These are phyloP conservation scores for Metallyticus violacea DNA, from an alignment of 2,888 invertebrate genomes.

Conservation along the genomic window DNA sequence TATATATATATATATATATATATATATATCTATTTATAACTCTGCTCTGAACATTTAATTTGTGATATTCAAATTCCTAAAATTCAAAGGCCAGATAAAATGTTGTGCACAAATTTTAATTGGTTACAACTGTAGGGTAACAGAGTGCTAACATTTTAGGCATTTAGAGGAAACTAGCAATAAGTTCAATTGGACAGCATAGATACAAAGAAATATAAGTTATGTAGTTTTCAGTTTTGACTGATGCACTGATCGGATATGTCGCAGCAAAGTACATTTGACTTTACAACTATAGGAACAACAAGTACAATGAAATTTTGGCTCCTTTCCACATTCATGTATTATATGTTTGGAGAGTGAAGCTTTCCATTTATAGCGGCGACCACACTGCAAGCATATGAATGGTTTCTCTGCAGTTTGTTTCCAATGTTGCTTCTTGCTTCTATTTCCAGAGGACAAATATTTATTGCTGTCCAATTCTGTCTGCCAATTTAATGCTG, in stretches of 20 bases:
- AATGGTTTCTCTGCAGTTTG: not conserved
- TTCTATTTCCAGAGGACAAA: not conserved
- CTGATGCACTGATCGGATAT: slow-evolving; percentile 40
- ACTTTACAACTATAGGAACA: slow-evolving; percentile 43
- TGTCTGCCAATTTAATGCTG: not conserved
- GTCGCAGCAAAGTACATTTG: slow-evolving; percentile 42
- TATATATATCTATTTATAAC: too few relatives aligned
- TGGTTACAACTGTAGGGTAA: too few relatives aligned
- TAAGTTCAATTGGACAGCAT: too few relatives aligned
- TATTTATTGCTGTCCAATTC: not conserved
- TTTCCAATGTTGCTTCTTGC: not conserved
- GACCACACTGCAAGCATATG: slow-evolving; percentile 23
- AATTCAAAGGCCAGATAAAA: too few relatives aligned
- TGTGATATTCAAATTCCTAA: too few relatives aligned
- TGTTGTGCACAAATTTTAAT: too few relatives aligned
- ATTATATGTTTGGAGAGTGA: slow-evolving; percentile 23
- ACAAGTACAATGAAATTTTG: slow-evolving; percentile 42
- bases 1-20: too few relatives aligned
- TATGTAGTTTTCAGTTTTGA: not conserved
- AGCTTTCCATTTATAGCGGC: slow-evolving; percentile 26
- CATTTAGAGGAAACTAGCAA: too few relatives aligned
- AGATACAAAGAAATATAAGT: not conserved
- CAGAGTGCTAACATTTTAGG: too few relatives aligned
- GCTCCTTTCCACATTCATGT: slow-evolving; percentile 39
- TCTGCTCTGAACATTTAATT: too few relatives aligned